Base-by-base conservation (phyloP, 2,797 vertebrate genomes). In the Trematomus bernacchii region DNA sequence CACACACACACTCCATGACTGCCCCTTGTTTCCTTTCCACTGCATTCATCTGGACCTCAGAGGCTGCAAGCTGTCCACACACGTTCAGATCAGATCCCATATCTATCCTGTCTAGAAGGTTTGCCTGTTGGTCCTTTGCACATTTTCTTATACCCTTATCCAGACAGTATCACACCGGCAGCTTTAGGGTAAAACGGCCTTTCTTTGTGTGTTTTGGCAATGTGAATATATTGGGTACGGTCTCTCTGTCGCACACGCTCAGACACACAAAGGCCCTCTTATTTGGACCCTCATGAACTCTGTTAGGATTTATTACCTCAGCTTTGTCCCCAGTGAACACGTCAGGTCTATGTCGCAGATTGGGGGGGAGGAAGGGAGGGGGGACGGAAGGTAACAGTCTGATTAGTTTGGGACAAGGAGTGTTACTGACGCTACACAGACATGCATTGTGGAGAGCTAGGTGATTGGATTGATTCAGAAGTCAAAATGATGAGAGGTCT, bases 231-330 rank as follows among this genome's bases (percentile, higher is more conserved):
- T 89, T 85, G 47, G 65, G 68, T 83, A 43, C 78, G 78, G 75
- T 82, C 83, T 67, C 74, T 66, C 10, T 80, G 69, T 69, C 43
- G 4, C 48, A 80, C 77, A 73, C 53, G 76, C 65, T 30, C 30
- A 48, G 50, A 77, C 80, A 80, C 80, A 92, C 90, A 93, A 89
- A 91, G 88, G 83, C 66, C 81, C 80, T 79, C 83, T 91, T 92
- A 90, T 91, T 87, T 89, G 81, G 79, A 89, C 83, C 80, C 82
- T 85, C 83, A 81, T 91, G 87, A 93, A 92, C 86, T 88, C 87
- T 71, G 82, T 93, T 90, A 92, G 85, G 75, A 84, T 91, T 90
- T 89, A 88, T 86, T 90, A 87, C 86, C 79, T 73, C 67, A 71
- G 83, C 80, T 86, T 86, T 87, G 87, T 92, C 85, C 85, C 81